Percentiles rank a stretch among this genome's conserved stretches.
Evolutionary conservation across 2,888 invertebrate genomes (phyloP).

Genomic region (Tetragnatha montana): DNA sequence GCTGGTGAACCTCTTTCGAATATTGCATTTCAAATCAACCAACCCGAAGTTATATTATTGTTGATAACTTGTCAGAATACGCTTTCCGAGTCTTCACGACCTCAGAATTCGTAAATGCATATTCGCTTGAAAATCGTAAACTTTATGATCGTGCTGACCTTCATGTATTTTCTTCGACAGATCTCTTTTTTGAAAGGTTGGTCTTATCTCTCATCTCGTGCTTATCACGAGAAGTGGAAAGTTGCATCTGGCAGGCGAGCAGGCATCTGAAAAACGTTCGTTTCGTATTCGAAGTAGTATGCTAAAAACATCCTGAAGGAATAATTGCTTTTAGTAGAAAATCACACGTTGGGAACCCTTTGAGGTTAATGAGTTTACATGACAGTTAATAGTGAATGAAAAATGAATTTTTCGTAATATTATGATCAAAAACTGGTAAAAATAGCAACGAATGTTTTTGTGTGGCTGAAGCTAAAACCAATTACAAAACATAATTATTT

Average conservation of each 20-base stretch:
- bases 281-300: neutral
- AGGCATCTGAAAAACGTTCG: neutral
- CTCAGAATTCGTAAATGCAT: neutral
- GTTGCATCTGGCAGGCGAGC: slow-evolving; percentile 9
- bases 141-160: slow-evolving; percentile 17
- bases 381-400: neutral
- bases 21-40: neutral
- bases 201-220: slow-evolving; percentile 24
- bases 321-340: slow-evolving; percentile 1
- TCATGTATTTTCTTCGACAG: slow-evolving; percentile 1
- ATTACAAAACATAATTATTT: neutral
- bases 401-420: neutral
- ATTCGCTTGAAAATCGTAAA: neutral
- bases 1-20: neutral
- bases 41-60: slow-evolving; percentile 1
- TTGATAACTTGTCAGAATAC: slow-evolving; percentile 11
- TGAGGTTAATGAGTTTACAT: neutral
- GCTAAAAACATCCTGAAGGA: neutral
- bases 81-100: slow-evolving; percentile 10
- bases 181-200: neutral
- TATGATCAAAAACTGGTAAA: neutral
- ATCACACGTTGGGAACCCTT: neutral
- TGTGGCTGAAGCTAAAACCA: neutral
- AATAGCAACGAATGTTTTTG: neutral
- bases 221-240: slow-evolving; percentile 12